A percentile compares a stretch with the other conserved stretches of the same genome.
Evolutionary conservation across 2,797 vertebrate genomes (phyloP).

Genomic region (Melanitta fusca): DNA sequence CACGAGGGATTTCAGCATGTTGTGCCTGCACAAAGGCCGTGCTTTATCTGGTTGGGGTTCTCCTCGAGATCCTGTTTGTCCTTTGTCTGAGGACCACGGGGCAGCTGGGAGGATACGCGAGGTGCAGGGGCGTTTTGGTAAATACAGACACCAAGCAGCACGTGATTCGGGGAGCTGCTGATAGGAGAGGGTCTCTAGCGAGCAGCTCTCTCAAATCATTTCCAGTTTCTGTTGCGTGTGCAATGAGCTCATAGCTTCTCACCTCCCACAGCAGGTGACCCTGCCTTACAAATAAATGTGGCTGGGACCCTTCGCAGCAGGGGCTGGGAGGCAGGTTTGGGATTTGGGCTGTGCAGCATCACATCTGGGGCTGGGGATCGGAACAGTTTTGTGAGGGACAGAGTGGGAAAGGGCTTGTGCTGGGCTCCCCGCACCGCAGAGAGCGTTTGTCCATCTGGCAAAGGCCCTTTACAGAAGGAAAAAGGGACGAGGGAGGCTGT

Average conservation of each 20-base stretch:
- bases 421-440: background rate
- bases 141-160: background rate
- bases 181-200: background rate
- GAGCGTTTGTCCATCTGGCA: background rate
- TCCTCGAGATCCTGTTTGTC: background rate
- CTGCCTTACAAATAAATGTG: background rate
- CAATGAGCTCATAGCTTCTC: background rate
- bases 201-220: background rate
- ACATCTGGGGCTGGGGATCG: background rate
- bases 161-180: slow-evolving; percentile 2
- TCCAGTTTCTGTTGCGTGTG: background rate
- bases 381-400: background rate
- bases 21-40: background rate
- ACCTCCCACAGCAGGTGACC: background rate
- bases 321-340: background rate
- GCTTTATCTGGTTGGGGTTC: background rate
- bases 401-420: background rate
- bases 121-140: background rate
- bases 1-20: background rate
- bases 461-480: background rate
- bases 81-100: background rate
- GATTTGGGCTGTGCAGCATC: background rate
- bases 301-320: background rate
- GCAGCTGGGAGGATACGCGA: background rate
- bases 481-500: background rate